These are phyloP conservation scores for Sebastes hopkinsi DNA, from an alignment of 2,797 vertebrate genomes.

Conservation along the genomic window DNA sequence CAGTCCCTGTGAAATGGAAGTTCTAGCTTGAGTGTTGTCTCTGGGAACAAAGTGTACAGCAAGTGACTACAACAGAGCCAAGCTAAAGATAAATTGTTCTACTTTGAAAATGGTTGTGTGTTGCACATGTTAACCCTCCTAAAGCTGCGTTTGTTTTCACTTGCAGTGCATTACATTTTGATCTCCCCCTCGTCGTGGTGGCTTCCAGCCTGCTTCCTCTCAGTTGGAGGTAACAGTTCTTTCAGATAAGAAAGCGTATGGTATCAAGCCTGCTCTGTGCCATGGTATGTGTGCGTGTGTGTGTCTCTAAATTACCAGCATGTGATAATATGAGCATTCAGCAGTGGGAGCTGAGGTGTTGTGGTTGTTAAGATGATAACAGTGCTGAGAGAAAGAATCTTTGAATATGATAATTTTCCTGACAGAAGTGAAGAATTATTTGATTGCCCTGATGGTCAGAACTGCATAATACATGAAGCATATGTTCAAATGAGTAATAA, in stretches of 20 bases:
- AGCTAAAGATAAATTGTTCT: not conserved
- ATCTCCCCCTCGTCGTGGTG: not conserved
- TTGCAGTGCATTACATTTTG: not conserved
- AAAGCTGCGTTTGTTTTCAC: not conserved
- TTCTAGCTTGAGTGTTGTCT: not conserved
- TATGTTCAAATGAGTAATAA: not conserved
- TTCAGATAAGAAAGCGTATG: not conserved
- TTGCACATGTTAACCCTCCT: not conserved
- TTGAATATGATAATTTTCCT: not conserved
- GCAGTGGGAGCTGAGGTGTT: not conserved
- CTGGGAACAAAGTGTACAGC: not conserved
- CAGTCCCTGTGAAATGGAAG: slow-evolving; percentile 2
- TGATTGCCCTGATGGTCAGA: not conserved
- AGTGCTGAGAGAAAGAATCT: not conserved
- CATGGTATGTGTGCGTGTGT: not conserved
- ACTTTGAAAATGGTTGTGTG: not conserved
- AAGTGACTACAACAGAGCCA: not conserved
- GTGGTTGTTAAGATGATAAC: not conserved
- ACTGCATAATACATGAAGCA: not conserved
- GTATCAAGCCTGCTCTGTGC: not conserved
- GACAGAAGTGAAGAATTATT: not conserved
- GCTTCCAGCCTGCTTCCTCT: not conserved
- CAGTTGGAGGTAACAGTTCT: not conserved
- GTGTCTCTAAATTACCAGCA: not conserved
- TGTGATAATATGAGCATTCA: not conserved